A percentile compares a stretch with the other conserved stretches of the same genome.
These are phyloP conservation scores for Anhinga rufa DNA, from an alignment of 2,113 vertebrate species.

Conservation along the genomic window DNA sequence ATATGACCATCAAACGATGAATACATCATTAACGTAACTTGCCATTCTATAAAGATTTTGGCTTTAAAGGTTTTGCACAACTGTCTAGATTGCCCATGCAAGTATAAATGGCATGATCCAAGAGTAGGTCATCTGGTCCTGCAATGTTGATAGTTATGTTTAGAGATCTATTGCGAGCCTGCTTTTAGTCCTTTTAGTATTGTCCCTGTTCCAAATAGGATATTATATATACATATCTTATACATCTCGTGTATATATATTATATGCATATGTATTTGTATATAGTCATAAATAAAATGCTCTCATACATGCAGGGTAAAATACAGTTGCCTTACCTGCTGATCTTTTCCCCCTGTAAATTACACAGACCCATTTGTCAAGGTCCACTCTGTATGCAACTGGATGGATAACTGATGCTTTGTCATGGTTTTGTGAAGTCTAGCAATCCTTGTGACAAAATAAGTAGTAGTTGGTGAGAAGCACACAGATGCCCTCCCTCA, in stretches of 20 bases:
- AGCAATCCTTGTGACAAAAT: neutral
- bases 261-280: neutral
- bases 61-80: neutral
- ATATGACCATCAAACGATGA: neutral
- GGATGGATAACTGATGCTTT: neutral
- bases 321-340: neutral
- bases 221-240: neutral
- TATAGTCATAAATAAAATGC: neutral
- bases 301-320: neutral
- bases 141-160: neutral
- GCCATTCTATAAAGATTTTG: neutral
- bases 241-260: neutral
- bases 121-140: neutral
- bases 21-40: neutral
- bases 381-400: neutral
- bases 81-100: neutral
- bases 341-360: neutral
- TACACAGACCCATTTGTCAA: neutral
- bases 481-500: neutral
- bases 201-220: neutral
- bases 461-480: neutral
- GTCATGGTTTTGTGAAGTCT: neutral
- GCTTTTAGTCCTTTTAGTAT: neutral
- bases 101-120: accelerated
- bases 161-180: neutral